Percentiles rank a stretch among this genome's conserved stretches.
phyloP scores from a whole-genome alignment of 2,113 vertebrate genomes.

The Pungitius pungitius region DNA sequence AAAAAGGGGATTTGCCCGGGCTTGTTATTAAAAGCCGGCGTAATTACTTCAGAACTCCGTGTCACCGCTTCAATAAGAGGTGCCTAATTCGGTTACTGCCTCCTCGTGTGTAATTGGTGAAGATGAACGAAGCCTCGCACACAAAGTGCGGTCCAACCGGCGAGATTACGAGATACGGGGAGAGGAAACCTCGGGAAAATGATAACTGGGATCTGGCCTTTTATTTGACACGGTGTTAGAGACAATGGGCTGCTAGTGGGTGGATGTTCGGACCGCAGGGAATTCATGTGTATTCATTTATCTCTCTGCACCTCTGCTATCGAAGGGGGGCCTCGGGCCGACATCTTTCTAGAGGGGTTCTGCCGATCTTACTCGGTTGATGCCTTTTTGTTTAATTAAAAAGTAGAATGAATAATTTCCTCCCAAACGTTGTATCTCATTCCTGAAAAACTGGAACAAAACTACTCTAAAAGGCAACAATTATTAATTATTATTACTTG shows the following conservation, averaged over 20 bases:
- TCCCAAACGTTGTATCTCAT: background rate
- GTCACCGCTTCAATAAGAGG: slow-evolving; percentile 76
- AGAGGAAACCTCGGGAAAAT: slow-evolving; percentile 25
- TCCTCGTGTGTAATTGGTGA: slow-evolving; percentile 72
- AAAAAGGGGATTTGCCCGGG: slow-evolving; percentile 75
- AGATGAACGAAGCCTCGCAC: slow-evolving; percentile 70
- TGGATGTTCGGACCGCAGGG: background rate
- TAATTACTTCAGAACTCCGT: slow-evolving; percentile 81
- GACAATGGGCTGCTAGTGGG: background rate
- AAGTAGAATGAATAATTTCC: background rate
- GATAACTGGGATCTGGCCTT: slow-evolving; percentile 47
- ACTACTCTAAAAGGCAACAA: background rate
- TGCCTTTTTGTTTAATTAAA: background rate
- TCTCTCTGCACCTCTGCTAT: background rate
- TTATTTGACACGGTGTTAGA: slow-evolving; percentile 26
- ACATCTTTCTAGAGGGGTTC: background rate
- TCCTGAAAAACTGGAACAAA: background rate
- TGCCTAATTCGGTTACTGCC: slow-evolving; percentile 78
- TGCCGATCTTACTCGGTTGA: slow-evolving; percentile 11
- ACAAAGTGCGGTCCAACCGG: slow-evolving; percentile 20
- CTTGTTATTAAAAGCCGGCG: slow-evolving; percentile 79
- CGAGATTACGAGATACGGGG: slow-evolving; percentile 17
- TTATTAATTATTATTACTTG: no score
- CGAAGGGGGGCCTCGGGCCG: background rate
- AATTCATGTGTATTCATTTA: slow-evolving; percentile 8